Conservation (phyloP, 2,797 vertebrate species). For the Morelia viridis region DNA sequence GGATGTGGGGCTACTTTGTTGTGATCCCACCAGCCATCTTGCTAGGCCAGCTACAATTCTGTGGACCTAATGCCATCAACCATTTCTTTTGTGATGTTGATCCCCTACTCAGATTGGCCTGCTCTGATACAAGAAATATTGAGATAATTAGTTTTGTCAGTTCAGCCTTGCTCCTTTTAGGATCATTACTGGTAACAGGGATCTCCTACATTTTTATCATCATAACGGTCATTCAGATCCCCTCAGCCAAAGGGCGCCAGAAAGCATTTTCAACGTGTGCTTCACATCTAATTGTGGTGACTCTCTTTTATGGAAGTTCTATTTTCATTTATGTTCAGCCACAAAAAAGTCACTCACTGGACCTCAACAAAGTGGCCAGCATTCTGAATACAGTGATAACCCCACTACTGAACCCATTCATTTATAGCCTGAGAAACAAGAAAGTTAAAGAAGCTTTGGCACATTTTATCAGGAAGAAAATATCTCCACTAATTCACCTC, state of each 20-base stretch:
- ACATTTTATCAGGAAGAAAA: not conserved
- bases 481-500: not conserved
- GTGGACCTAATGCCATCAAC: constrained; percentile 49
- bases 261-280: constrained; percentile 60
- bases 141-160: constrained; percentile 39
- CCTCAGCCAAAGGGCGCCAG: constrained; percentile 39
- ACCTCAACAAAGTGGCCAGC: constrained; percentile 38
- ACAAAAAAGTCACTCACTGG: constrained; percentile 35
- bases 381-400: constrained; percentile 15
- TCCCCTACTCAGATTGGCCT: constrained; percentile 48
- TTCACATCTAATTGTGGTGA: constrained; percentile 56
- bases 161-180: constrained; percentile 40
- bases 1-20: constrained; percentile 58
- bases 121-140: constrained; percentile 12
- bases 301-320: constrained; percentile 54
- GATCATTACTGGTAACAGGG: constrained; percentile 44
- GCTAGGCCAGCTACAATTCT: constrained; percentile 50
- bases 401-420: constrained; percentile 15
- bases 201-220: constrained; percentile 48
- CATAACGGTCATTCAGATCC: constrained; percentile 33
- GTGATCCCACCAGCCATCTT: constrained; percentile 46
- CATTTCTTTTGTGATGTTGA: constrained; percentile 33
- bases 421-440: constrained; percentile 20
- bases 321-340: constrained; percentile 57
- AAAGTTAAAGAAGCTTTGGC: constrained; percentile 50